phyloP scores from a whole-genome alignment of 64 coral and sea anemone genomes.

The Trachythela sp. region DNA sequence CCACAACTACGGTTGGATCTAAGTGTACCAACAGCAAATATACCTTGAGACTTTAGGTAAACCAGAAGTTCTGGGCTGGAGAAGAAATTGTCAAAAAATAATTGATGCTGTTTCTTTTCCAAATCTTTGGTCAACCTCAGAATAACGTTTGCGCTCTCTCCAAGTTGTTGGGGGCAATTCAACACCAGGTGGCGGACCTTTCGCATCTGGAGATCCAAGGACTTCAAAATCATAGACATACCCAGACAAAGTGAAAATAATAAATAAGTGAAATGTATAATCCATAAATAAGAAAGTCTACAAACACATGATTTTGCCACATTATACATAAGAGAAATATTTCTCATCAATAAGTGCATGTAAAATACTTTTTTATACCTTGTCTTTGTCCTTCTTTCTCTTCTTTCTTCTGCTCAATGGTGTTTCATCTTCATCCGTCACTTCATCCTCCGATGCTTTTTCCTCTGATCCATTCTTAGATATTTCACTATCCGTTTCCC shows the following conservation, averaged over 20 bases:
- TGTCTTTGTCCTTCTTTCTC: not conserved
- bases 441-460: not conserved
- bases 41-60: conserved; percentile 8
- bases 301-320: too few relatives aligned
- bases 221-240: not conserved
- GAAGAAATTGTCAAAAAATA: conserved; percentile 16
- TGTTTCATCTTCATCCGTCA: not conserved
- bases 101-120: not conserved
- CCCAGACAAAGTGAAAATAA: too few relatives aligned
- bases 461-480: too few relatives aligned
- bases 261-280: too few relatives aligned
- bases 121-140: not conserved
- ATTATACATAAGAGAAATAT: too few relatives aligned
- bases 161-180: not conserved
- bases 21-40: conserved; percentile 14
- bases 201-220: not conserved
- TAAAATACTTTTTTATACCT: not conserved
- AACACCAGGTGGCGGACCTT: conserved; percentile 8
- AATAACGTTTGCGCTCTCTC: not conserved
- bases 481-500: not conserved
- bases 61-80: not conserved
- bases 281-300: too few relatives aligned
- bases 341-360: too few relatives aligned
- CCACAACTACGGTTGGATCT: not conserved
- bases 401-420: not conserved